Percentiles rank a stretch among this genome's conserved stretches.
These are phyloP conservation scores for Apamea sordens DNA, from an alignment of 2,888 invertebrate genomes.

Conservation along the genomic window DNA sequence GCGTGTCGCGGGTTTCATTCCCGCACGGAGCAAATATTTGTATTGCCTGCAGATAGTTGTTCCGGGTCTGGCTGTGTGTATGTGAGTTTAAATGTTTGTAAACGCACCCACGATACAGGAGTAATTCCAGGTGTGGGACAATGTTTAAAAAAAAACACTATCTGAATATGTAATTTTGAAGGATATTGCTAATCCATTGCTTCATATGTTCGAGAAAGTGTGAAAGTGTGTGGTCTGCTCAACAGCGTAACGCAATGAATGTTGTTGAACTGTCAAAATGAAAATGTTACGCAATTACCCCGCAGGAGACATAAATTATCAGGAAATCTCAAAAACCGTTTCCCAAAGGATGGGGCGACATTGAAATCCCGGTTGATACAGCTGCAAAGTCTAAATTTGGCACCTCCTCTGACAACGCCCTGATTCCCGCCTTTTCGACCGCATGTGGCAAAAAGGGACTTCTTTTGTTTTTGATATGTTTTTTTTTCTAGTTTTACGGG, in stretches of 20 bases:
- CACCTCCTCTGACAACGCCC: background rate
- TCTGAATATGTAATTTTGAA: too few species aligned
- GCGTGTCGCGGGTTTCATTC: too few species aligned
- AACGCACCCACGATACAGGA: too few species aligned
- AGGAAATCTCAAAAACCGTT: background rate
- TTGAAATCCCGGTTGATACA: constrained; percentile 1
- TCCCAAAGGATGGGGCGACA: background rate
- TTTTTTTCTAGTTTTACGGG: background rate
- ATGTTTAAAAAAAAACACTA: too few species aligned
- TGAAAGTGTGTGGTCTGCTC: background rate
- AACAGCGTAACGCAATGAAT: background rate
- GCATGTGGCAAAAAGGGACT: constrained; percentile 5
- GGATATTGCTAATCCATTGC: too few species aligned
- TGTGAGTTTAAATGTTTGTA: too few species aligned
- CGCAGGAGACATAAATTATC: background rate
- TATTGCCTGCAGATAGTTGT: too few species aligned
- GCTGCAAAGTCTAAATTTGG: constrained; percentile 18
- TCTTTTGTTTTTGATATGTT: constrained; percentile 13
- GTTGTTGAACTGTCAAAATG: background rate
- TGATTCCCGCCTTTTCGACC: background rate
- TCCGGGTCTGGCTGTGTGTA: too few species aligned
- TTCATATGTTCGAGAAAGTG: too few species aligned
- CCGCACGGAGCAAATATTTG: too few species aligned
- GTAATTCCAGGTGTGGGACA: too few species aligned
- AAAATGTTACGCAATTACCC: background rate